These are phyloP conservation scores for Microctonus hyperodae DNA, from an alignment of 2,888 invertebrate genomes.

Conservation along the genomic window DNA sequence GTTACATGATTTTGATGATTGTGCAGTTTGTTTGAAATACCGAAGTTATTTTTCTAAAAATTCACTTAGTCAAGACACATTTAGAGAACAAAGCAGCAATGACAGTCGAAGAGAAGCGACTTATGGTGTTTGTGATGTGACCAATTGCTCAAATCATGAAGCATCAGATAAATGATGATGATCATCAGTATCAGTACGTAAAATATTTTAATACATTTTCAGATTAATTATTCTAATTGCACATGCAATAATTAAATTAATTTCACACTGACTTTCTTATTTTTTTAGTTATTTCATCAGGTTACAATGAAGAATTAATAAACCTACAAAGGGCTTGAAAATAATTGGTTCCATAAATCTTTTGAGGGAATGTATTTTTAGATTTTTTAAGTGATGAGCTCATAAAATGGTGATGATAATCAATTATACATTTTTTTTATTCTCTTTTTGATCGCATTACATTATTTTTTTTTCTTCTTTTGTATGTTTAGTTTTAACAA, in stretches of 20 bases:
- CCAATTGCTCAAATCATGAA: conserved; percentile 20
- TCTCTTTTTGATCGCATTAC: conserved; percentile 21
- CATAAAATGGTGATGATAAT: conserved; percentile 14
- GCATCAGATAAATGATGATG: conserved; percentile 5
- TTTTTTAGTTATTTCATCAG: conserved; percentile 34
- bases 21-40: conserved; percentile 56
- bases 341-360: conserved; percentile 26
- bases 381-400: not conserved
- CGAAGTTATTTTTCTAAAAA: conserved; percentile 51
- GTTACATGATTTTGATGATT: conserved; percentile 45
- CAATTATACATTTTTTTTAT: conserved; percentile 14
- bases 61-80: conserved; percentile 25
- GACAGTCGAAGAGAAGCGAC: conserved; percentile 21
- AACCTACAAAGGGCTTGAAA: conserved; percentile 40
- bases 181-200: conserved; percentile 39
- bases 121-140: conserved; percentile 24
- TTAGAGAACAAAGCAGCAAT: not conserved
- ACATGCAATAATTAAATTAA: not conserved
- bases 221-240: not conserved
- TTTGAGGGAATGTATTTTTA: not conserved
- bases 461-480: conserved; percentile 16
- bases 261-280: not conserved
- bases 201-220: not conserved
- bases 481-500: not conserved
- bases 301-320: conserved; percentile 40